Percentiles rank a stretch among this genome's conserved stretches.
Conservation (phyloP, 64 coral and sea anemone species). For the Stylophora pistillata region DNA sequence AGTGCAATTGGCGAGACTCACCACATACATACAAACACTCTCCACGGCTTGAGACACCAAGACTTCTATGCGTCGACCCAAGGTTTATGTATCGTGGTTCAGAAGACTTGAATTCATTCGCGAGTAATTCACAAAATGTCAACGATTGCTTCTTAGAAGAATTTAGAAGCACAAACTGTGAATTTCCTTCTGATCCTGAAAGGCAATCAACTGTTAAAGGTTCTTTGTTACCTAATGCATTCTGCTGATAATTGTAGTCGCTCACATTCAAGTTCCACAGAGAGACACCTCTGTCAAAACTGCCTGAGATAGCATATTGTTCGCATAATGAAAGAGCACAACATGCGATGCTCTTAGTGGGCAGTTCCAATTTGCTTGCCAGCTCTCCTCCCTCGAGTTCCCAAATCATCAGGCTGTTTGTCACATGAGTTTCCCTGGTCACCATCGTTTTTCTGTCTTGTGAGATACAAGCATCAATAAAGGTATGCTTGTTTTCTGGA, state of each 20-base stretch:
- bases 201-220: conserved; percentile 52
- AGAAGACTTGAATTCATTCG: neutral
- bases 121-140: conserved; percentile 25
- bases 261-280: conserved; percentile 28
- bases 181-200: conserved; percentile 5
- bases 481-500: conserved; percentile 45
- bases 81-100: neutral
- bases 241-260: neutral
- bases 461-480: conserved; percentile 65
- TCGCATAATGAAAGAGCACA: conserved; percentile 54
- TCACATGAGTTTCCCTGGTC: conserved; percentile 41
- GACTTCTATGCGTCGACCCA: conserved; percentile 26
- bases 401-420: conserved; percentile 48
- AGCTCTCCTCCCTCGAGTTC: conserved; percentile 38
- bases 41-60: conserved; percentile 51
- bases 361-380: conserved; percentile 4
- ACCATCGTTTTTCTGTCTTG: conserved; percentile 52
- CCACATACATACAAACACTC: conserved; percentile 48
- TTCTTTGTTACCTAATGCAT: neutral
- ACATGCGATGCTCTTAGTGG: conserved; percentile 56
- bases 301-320: conserved; percentile 64
- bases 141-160: conserved; percentile 33
- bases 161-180: conserved; percentile 46
- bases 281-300: conserved; percentile 54
- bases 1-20: neutral